phyloP scores from a whole-genome alignment of 2,888 invertebrate genomes.

The Panzeria rudis region DNA sequence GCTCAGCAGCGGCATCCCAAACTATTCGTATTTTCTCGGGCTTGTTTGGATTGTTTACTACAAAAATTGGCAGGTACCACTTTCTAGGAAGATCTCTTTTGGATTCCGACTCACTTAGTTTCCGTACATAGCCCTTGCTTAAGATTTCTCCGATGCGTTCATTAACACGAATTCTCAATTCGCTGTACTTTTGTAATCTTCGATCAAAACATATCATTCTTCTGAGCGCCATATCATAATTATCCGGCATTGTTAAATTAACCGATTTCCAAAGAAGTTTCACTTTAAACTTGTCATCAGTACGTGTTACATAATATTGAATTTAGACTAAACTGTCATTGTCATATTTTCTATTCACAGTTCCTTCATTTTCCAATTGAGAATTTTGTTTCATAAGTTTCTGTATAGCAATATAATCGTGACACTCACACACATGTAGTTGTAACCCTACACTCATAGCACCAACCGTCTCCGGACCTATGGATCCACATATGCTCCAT shows the following conservation, averaged over 20 bases:
- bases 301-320: slow-evolving; percentile 28
- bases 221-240: slow-evolving; percentile 64
- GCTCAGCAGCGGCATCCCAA: slow-evolving; percentile 77
- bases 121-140: slow-evolving; percentile 62
- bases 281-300: slow-evolving; percentile 57
- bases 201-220: slow-evolving; percentile 31
- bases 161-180: slow-evolving; percentile 35
- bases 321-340: slow-evolving; percentile 1
- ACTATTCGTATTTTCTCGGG: slow-evolving; percentile 75
- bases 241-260: slow-evolving; percentile 73
- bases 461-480: not conserved
- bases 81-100: slow-evolving; percentile 31
- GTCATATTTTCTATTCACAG: no score
- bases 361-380: slow-evolving; percentile 31
- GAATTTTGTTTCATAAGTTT: slow-evolving; percentile 60
- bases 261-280: slow-evolving; percentile 73
- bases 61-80: slow-evolving; percentile 76
- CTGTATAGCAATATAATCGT: slow-evolving; percentile 57
- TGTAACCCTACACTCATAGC: slow-evolving; percentile 7
- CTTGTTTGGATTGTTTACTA: slow-evolving; percentile 75
- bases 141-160: slow-evolving; percentile 51
- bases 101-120: slow-evolving; percentile 43
- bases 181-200: slow-evolving; percentile 7
- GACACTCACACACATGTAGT: slow-evolving; percentile 65
- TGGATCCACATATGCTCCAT: slow-evolving; percentile 56